These are phyloP conservation scores for Drosophila atroscutellata DNA, from an alignment of 2,888 invertebrate species.

Conservation along the genomic window DNA sequence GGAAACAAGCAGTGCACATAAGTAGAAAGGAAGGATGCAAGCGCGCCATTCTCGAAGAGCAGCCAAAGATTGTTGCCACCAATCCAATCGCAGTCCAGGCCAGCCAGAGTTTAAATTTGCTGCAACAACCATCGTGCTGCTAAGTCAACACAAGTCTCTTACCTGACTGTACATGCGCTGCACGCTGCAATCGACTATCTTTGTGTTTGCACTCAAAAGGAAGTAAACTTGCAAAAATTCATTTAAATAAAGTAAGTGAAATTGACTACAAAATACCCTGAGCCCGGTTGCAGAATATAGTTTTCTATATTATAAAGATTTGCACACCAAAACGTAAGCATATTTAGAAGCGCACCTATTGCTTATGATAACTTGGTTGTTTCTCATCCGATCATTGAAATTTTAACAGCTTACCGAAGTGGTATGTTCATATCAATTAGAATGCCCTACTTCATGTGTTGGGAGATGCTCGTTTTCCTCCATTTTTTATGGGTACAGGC, in stretches of 20 bases:
- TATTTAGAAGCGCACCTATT: neutral
- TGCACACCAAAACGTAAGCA: neutral
- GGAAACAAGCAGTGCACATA: conserved; percentile 73
- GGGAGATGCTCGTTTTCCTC: neutral
- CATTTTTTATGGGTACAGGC: neutral
- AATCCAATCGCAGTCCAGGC: conserved; percentile 24
- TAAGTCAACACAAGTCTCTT: conserved; percentile 13
- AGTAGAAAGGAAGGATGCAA: conserved; percentile 64
- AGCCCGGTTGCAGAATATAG: neutral
- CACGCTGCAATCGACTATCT: neutral
- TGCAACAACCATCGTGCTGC: conserved; percentile 13
- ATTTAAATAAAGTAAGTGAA: neutral
- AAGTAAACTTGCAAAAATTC: neutral
- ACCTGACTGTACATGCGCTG: conserved; percentile 2
- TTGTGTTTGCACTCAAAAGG: neutral
- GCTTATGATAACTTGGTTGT: neutral
- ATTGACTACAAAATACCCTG: neutral
- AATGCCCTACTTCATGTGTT: neutral
- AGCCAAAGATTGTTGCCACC: conserved; percentile 46
- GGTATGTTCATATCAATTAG: neutral
- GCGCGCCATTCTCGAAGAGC: conserved; percentile 42
- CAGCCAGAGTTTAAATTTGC: conserved; percentile 6
- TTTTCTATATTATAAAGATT: neutral
- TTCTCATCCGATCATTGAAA: neutral
- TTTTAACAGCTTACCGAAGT: neutral